Evolutionary conservation across 2,113 vertebrate species (phyloP).

Genomic region (Dermatemys mawii): DNA sequence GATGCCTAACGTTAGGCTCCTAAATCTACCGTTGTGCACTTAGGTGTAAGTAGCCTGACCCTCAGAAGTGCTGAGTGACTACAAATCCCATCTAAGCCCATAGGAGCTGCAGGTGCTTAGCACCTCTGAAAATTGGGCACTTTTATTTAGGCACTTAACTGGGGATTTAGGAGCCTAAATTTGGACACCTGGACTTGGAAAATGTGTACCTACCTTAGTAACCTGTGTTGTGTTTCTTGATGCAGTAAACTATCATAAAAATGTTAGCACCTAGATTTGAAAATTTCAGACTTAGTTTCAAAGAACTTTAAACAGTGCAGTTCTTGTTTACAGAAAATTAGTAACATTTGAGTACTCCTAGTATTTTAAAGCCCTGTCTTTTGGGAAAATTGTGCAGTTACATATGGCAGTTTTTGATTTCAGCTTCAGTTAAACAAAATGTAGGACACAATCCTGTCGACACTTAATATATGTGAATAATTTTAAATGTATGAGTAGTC

Average conservation of each 20-base stretch:
- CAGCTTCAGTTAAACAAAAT: not conserved
- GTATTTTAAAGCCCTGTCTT: not conserved
- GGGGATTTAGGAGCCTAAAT: not conserved
- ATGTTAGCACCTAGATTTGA: not conserved
- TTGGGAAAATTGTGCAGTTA: not conserved
- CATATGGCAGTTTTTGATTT: not conserved
- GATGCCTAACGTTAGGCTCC: conserved; percentile 34
- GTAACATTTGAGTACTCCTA: not conserved
- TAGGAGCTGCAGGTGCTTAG: conserved; percentile 23
- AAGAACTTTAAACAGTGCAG: not conserved
- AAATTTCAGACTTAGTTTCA: conserved; percentile 4
- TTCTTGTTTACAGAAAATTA: not conserved
- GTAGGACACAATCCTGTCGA: not conserved
- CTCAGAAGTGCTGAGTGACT: conserved; percentile 38
- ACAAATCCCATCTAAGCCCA: conserved; percentile 61
- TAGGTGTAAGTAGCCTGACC: conserved; percentile 40
- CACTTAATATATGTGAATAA: not conserved
- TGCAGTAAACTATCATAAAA: not conserved
- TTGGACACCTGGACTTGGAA: not conserved
- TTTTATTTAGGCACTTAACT: conserved; percentile 30
- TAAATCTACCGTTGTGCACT: conserved; percentile 30
- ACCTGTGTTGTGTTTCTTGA: conserved; percentile 26
- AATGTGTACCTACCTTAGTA: conserved; percentile 39
- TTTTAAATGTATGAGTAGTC: conserved; percentile 29
- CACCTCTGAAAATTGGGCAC: conserved; percentile 25